These are phyloP conservation scores for Ostrea edulis DNA, from an alignment of 1,140 invertebrate species.

Conservation along the genomic window DNA sequence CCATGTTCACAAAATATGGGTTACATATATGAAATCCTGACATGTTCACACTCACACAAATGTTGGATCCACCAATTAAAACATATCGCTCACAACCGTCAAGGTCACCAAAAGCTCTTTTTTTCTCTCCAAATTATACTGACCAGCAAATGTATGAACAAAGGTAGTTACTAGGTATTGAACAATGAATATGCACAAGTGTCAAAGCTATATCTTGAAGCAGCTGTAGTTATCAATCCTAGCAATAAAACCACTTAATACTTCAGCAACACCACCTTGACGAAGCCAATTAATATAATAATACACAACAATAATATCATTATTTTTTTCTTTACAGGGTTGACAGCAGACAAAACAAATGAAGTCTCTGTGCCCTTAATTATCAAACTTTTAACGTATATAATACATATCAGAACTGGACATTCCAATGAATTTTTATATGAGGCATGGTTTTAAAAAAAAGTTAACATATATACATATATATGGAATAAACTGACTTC, in stretches of 20 bases:
- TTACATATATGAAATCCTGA: not conserved
- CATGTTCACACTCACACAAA: not conserved
- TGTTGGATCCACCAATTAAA: not conserved
- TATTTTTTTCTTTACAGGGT: not conserved
- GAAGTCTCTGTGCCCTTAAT: slow-evolving; percentile 10
- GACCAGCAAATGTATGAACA: slow-evolving; percentile 33
- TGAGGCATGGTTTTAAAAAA: not conserved
- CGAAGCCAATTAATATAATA: not conserved
- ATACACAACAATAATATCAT: slow-evolving; percentile 30
- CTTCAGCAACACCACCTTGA: not conserved
- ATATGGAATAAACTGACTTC: not conserved
- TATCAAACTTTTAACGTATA: slow-evolving; percentile 5
- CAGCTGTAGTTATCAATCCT: slow-evolving; percentile 9
- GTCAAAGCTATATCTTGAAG: not conserved
- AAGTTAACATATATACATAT: not conserved
- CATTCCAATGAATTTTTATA: not conserved
- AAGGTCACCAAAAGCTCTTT: slow-evolving; percentile 15
- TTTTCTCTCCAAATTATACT: not conserved
- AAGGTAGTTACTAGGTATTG: not conserved
- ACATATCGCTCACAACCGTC: slow-evolving; percentile 5
- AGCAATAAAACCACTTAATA: not conserved
- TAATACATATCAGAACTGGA: not conserved
- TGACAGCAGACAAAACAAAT: slow-evolving; percentile 8
- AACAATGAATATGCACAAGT: not conserved
- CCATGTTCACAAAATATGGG: not conserved